These are phyloP conservation scores for Garra rufa DNA, from an alignment of 2,113 vertebrate genomes.

Conservation along the genomic window DNA sequence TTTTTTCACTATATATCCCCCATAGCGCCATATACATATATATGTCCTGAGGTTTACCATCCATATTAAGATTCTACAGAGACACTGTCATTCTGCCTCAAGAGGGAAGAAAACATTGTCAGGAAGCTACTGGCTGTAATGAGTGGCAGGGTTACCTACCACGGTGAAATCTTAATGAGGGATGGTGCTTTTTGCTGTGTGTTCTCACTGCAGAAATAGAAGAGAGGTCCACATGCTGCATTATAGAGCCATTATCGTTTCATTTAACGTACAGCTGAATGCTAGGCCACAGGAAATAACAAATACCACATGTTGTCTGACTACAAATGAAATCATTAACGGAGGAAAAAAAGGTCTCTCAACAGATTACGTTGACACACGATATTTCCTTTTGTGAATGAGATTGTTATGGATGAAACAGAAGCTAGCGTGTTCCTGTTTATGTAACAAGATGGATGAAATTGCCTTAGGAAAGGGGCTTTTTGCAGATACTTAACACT, in stretches of 20 bases:
- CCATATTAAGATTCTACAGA: conserved; percentile 74
- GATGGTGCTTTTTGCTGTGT: conserved; percentile 59
- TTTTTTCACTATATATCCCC: background rate
- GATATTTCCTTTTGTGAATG: conserved; percentile 14
- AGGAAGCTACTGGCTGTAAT: conserved; percentile 76
- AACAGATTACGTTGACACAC: background rate
- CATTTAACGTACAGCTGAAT: conserved; percentile 20
- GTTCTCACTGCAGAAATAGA: conserved; percentile 50
- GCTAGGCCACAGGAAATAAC: conserved; percentile 10
- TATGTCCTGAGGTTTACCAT: conserved; percentile 61
- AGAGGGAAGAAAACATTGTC: conserved; percentile 70
- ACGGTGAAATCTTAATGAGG: conserved; percentile 74
- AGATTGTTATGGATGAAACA: conserved; percentile 18
- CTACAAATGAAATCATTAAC: conserved; percentile 25
- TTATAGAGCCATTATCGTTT: conserved; percentile 12
- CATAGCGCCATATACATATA: background rate
- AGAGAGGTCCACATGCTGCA: conserved; percentile 34
- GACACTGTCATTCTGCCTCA: conserved; percentile 63
- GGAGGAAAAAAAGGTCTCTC: background rate
- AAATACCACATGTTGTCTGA: conserved; percentile 24
- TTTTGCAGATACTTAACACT: conserved; percentile 30
- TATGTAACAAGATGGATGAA: conserved; percentile 10
- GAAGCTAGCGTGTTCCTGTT: background rate
- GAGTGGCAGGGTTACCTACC: conserved; percentile 73
- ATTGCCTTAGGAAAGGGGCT: background rate